Evolutionary conservation across 2,797 vertebrate genomes (phyloP).

Genomic region (Pangasius djambal): DNA sequence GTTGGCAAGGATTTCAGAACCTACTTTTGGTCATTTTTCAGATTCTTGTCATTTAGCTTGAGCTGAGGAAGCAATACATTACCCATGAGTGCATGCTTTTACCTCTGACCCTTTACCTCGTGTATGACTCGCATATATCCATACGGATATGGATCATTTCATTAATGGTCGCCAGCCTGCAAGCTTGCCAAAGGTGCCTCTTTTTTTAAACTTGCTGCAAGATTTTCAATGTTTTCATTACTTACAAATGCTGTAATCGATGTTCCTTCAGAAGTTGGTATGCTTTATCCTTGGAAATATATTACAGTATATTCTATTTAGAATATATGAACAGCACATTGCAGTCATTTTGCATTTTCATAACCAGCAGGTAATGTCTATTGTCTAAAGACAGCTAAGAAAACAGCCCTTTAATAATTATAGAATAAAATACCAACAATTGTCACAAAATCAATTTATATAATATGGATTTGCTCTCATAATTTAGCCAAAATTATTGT

Average conservation of each 20-base stretch:
- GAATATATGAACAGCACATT: background rate
- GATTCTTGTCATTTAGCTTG: conserved; percentile 12
- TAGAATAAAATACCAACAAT: background rate
- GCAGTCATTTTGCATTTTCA: background rate
- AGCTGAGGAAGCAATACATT: conserved; percentile 44
- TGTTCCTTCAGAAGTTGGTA: conserved; percentile 16
- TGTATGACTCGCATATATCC: conserved; percentile 7
- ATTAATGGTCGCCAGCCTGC: conserved; percentile 45
- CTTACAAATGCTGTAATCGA: conserved; percentile 5
- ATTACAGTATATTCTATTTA: background rate
- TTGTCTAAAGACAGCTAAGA: conserved; percentile 8
- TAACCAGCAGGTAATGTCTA: background rate
- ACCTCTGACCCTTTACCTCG: conserved; percentile 45
- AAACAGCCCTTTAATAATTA: conserved; percentile 5
- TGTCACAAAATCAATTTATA: background rate
- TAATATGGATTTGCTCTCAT: background rate
- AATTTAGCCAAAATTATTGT: conserved; percentile 44
- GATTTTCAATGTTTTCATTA: conserved; percentile 24
- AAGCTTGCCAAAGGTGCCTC: conserved; percentile 57
- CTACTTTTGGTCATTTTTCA: conserved; percentile 35
- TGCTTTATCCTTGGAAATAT: conserved; percentile 16
- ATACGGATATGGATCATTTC: conserved; percentile 44
- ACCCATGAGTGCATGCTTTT: conserved; percentile 45
- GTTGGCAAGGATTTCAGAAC: conserved; percentile 35
- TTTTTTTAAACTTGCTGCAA: conserved; percentile 19